Evolutionary conservation across 2,113 vertebrate genomes (phyloP).

Genomic region (Eulemur macaco): DNA sequence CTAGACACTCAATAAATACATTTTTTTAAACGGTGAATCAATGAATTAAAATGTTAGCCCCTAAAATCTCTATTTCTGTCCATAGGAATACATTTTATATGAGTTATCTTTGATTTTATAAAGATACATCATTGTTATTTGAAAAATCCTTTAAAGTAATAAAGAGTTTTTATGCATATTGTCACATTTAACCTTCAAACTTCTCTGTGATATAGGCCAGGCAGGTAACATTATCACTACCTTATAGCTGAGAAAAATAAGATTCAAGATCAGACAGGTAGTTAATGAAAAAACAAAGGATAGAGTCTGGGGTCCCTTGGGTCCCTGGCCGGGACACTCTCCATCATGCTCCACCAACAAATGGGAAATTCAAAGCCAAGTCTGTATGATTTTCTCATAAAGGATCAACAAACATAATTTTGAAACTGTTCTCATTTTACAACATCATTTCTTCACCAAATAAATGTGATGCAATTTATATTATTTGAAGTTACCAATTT

Average conservation of each 20-base stretch:
- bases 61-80: background rate
- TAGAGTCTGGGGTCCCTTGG: background rate
- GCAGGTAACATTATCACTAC: background rate
- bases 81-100: background rate
- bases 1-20: background rate
- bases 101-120: background rate
- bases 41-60: background rate
- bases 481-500: background rate
- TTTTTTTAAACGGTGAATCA: background rate
- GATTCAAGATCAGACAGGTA: constrained; percentile 36
- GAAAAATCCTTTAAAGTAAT: constrained; percentile 5
- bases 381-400: background rate
- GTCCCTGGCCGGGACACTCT: background rate
- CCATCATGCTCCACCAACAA: background rate
- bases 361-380: background rate
- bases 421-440: background rate
- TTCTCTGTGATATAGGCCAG: background rate
- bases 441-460: background rate
- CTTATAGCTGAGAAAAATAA: constrained; percentile 53
- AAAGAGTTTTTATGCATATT: background rate
- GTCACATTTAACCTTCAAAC: background rate
- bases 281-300: constrained; percentile 16
- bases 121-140: background rate
- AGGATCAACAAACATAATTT: background rate
- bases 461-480: background rate